A percentile compares a stretch with the other conserved stretches of the same genome.
phyloP scores from a whole-genome alignment of 1,140 invertebrate genomes.

The Popillia japonica region DNA sequence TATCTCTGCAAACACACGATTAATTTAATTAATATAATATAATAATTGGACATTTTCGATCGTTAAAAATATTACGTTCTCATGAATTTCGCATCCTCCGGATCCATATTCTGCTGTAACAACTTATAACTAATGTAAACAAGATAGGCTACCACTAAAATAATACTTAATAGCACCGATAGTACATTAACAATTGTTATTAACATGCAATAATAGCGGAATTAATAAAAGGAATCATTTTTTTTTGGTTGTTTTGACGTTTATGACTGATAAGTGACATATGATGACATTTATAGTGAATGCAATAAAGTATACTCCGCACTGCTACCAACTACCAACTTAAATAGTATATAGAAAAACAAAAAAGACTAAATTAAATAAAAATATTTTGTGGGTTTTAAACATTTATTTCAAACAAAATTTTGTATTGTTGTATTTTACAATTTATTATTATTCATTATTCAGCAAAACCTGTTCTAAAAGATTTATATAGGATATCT shows the following conservation, averaged over 20 bases:
- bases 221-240: constrained; percentile 3
- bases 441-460: not conserved
- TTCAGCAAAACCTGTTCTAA: not conserved
- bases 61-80: constrained; percentile 63
- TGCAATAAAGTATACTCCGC: not conserved
- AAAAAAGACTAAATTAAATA: too few relatives aligned
- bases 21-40: not conserved
- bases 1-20: constrained; percentile 67
- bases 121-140: constrained; percentile 47
- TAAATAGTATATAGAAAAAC: not conserved
- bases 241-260: constrained; percentile 30
- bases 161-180: constrained; percentile 50
- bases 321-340: not conserved
- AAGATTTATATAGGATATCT: constrained; percentile 27
- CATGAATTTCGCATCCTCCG: constrained; percentile 69
- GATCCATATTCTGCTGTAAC: constrained; percentile 62
- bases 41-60: constrained; percentile 19
- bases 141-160: constrained; percentile 50
- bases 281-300: not conserved
- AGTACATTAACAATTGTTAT: constrained; percentile 48
- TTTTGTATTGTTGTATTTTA: not conserved
- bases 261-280: not conserved
- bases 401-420: too few relatives aligned
- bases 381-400: too few relatives aligned
- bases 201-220: constrained; percentile 49